Evolutionary conservation across 2,113 vertebrate species (phyloP), one percentile per base, ranked within the genome.

Genomic region (Charadrius vociferus): DNA sequence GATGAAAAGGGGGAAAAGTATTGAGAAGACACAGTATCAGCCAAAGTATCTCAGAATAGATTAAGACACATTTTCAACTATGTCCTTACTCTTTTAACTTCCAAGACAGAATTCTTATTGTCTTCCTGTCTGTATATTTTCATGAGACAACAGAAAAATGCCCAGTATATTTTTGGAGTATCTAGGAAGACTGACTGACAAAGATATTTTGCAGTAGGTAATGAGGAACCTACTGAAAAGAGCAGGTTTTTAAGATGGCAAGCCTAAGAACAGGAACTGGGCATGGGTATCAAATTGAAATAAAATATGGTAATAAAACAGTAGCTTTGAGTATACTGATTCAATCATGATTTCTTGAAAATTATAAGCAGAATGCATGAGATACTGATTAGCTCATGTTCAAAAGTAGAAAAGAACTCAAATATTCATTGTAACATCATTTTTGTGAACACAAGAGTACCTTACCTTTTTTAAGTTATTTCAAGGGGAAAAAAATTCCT

Each of bases 401-500:
- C 6, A 37, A 75, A 77, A 39, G 17, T 41, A 45, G 16, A 41
- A 79, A 81, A 73, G 1, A 4, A 22, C 14, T 63, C 5, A 77
- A 90, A 2, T 49, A 36, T 77, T 59, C 68, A 2, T 14, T 63
- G 3, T 26, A 59, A 70, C 3, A 3, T 41, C 3, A 11, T 27
- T 30, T 70, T 39, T 36, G 14, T 56, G 14, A 75, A 14, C 1
- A 45, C 43, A 81, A 49, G 3, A 14, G 5, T 41, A 43, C 47
- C 7, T 52, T 37, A 14, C 18, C 0, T 55, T 73, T 72, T 77
- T 12, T 6, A 19, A n/a, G 4, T 39, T 47, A 12, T 56, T 86
- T 66, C 3, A 45, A 6, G 8, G 4, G 0, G 1, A 22, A 41
- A 36, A 71, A 56, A 3, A 3, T 6, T 71, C 22, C 23, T 58